These are phyloP conservation scores for Diachrysia chrysitis DNA, from an alignment of 2,888 invertebrate species.

Conservation along the genomic window DNA sequence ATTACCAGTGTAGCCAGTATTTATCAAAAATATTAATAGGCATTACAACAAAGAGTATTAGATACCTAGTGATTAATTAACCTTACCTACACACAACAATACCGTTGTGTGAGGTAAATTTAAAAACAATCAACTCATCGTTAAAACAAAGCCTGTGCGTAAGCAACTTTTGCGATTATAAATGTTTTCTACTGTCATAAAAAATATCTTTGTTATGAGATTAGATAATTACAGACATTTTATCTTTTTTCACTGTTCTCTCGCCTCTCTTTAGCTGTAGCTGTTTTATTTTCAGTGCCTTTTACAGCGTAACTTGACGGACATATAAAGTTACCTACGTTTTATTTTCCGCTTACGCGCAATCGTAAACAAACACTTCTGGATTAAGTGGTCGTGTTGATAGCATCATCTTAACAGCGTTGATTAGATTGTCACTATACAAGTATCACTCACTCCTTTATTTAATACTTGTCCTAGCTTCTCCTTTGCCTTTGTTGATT, in stretches of 20 bases:
- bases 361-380: slow-evolving; percentile 46
- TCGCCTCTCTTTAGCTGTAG: neutral
- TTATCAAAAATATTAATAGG: neutral
- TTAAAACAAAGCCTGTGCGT: neutral
- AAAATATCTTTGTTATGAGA: neutral
- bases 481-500: slow-evolving; percentile 15
- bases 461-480: slow-evolving; percentile 22
- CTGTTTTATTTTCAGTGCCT: neutral
- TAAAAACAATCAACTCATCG: slow-evolving; percentile 4
- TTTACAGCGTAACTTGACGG: neutral
- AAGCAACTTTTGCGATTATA: neutral
- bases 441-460: slow-evolving; percentile 26
- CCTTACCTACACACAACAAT: neutral
- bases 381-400: slow-evolving; percentile 46
- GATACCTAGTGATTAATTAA: neutral
- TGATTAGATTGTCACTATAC: slow-evolving; percentile 49
- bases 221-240: neutral
- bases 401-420: slow-evolving; percentile 40
- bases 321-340: neutral
- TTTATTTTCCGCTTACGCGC: slow-evolving; percentile 12
- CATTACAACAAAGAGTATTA: neutral
- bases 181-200: neutral
- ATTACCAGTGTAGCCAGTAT: too few species aligned
- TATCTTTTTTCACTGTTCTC: neutral
- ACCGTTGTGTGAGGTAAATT: neutral